Conservation (phyloP, 2,113 vertebrate species). For the Hucho hucho region DNA sequence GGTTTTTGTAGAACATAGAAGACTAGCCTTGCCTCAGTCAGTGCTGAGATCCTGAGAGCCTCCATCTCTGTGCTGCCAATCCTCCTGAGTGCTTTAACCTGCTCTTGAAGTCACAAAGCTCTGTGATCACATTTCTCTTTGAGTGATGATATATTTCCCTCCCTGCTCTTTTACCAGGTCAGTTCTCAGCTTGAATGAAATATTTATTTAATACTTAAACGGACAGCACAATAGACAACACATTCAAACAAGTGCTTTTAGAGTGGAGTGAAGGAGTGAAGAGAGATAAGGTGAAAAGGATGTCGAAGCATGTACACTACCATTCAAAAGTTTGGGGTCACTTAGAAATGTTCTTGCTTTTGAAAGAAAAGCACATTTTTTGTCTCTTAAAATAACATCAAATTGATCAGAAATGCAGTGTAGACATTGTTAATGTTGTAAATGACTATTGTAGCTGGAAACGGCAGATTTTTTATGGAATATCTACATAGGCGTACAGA, state of each 20-base stretch:
- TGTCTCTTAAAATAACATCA: no score
- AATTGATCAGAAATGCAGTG: no score
- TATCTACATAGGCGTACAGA: no score
- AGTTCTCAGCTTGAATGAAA: conserved; percentile 27
- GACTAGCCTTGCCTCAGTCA: neutral
- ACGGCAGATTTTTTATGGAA: no score
- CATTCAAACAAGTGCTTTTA: neutral
- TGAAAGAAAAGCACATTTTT: no score
- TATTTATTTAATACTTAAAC: conserved; percentile 21
- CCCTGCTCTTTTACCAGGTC: conserved; percentile 27
- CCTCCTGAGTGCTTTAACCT: conserved; percentile 1
- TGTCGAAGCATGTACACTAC: no score
- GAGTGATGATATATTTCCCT: conserved; percentile 23
- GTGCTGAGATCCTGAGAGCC: neutral
- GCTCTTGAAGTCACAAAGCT: neutral
- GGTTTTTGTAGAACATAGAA: neutral
- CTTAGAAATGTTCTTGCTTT: no score
- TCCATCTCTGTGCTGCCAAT: conserved; percentile 2
- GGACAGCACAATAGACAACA: neutral
- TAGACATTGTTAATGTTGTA: no score
- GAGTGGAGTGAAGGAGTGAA: neutral
- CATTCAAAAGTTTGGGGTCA: no score
- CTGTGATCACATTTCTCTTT: conserved; percentile 3
- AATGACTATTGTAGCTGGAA: no score
- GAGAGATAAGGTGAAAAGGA: no score